Evolutionary conservation across 2,113 vertebrate genomes (phyloP).

Genomic region (Menura novaehollandiae): DNA sequence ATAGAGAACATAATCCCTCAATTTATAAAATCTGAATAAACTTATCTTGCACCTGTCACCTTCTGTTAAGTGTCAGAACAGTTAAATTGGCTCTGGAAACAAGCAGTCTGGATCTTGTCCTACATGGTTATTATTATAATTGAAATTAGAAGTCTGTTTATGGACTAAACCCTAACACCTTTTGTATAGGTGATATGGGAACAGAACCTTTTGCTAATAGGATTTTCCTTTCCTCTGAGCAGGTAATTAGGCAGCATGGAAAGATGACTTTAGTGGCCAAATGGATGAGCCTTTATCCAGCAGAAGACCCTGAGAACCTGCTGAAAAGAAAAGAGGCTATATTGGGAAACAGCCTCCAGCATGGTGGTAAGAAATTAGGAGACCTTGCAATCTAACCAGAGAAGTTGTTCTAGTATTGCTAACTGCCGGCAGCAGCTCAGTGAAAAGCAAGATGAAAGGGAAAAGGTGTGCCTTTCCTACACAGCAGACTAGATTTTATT

Average conservation of each 20-base stretch:
- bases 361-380: neutral
- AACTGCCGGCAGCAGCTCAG: neutral
- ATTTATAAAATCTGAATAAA: neutral
- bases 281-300: neutral
- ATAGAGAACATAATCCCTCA: neutral
- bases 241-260: accelerated
- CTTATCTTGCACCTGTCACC: neutral
- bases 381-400: neutral
- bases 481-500: neutral
- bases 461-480: neutral
- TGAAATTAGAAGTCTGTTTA: neutral
- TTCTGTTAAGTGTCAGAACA: neutral
- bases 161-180: neutral
- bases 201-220: neutral
- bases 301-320: neutral
- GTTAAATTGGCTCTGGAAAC: neutral
- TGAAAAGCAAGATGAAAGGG: neutral
- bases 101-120: neutral
- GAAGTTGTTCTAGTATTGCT: neutral
- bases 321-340: neutral
- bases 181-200: neutral
- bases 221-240: neutral
- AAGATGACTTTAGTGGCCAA: neutral
- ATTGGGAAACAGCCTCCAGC: neutral
- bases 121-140: neutral